Evolutionary conservation across 2,888 invertebrate species (phyloP).

Genomic region (Diploptera punctata): DNA sequence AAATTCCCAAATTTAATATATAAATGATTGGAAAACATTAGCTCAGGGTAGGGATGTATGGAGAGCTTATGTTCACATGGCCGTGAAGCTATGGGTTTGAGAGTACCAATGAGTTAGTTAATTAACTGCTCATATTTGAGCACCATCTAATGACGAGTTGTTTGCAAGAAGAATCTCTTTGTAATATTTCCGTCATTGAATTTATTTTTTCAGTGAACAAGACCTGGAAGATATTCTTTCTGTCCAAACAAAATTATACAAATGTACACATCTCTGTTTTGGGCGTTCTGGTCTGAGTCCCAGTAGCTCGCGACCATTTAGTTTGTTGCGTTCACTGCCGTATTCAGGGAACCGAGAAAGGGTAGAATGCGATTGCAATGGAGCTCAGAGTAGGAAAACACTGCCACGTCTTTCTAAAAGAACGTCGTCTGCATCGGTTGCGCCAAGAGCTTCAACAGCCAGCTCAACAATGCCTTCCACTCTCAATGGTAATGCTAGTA

Average conservation of each 20-base stretch:
- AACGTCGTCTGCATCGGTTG: background rate
- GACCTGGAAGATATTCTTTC: slow-evolving; percentile 76
- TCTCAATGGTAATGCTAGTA: slow-evolving; percentile 12
- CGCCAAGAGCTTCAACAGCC: background rate
- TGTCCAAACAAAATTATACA: slow-evolving; percentile 64
- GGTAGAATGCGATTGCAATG: slow-evolving; percentile 6
- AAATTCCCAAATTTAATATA: too few species aligned
- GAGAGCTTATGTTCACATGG: too few species aligned
- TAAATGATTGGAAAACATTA: too few species aligned
- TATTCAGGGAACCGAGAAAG: background rate
- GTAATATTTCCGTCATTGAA: too few species aligned
- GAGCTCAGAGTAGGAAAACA: background rate
- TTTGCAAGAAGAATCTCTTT: too few species aligned
- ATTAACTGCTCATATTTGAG: too few species aligned
- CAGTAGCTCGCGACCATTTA: slow-evolving; percentile 25
- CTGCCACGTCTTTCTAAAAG: slow-evolving; percentile 15
- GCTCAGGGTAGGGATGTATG: too few species aligned
- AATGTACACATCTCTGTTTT: slow-evolving; percentile 65
- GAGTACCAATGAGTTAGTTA: too few species aligned
- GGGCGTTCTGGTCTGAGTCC: slow-evolving; percentile 58
- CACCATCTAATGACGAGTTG: too few species aligned
- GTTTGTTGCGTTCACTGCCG: slow-evolving; percentile 34
- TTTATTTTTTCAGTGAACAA: slow-evolving; percentile 66
- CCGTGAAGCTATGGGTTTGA: too few species aligned
- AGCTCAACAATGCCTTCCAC: slow-evolving; percentile 19